These are phyloP conservation scores for Orthosia incerta DNA, from an alignment of 2,888 invertebrate species.

Conservation along the genomic window DNA sequence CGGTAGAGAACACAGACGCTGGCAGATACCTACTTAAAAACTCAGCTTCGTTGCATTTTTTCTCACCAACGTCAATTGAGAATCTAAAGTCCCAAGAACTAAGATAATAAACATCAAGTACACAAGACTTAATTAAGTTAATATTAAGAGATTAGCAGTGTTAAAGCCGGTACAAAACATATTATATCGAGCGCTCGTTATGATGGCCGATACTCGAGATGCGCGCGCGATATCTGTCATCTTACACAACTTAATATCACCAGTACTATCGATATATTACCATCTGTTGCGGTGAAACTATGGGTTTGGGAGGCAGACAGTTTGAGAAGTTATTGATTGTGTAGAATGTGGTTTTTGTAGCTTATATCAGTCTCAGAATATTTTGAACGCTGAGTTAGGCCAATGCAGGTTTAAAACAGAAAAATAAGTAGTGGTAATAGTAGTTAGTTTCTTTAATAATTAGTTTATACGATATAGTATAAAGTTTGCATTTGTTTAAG, in stretches of 20 bases:
- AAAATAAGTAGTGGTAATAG: too few species aligned
- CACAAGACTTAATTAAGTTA: slow-evolving; percentile 51
- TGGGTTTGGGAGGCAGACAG: slow-evolving; percentile 11
- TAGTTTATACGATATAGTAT: too few species aligned
- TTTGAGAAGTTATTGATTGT: slow-evolving; percentile 38
- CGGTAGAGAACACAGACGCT: too few species aligned
- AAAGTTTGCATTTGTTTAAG: too few species aligned
- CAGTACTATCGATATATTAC: slow-evolving; percentile 82
- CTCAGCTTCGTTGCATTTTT: too few species aligned
- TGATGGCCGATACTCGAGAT: slow-evolving; percentile 64
- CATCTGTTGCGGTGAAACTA: slow-evolving; percentile 71
- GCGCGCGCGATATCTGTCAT: slow-evolving; percentile 74
- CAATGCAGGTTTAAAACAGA: too few species aligned
- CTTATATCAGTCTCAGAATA: background rate
- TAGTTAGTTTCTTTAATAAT: too few species aligned
- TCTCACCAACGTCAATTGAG: too few species aligned
- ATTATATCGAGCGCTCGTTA: slow-evolving; percentile 58
- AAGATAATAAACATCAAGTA: slow-evolving; percentile 19
- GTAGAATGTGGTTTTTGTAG: background rate
- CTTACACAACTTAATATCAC: slow-evolving; percentile 88
- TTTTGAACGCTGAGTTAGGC: background rate
- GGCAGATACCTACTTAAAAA: too few species aligned
- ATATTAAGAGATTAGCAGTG: slow-evolving; percentile 53
- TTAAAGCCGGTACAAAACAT: slow-evolving; percentile 63
- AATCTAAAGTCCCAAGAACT: slow-evolving; percentile 21